These are phyloP conservation scores for Villa cingulata DNA, from an alignment of 2,888 invertebrate species.

Conservation along the genomic window DNA sequence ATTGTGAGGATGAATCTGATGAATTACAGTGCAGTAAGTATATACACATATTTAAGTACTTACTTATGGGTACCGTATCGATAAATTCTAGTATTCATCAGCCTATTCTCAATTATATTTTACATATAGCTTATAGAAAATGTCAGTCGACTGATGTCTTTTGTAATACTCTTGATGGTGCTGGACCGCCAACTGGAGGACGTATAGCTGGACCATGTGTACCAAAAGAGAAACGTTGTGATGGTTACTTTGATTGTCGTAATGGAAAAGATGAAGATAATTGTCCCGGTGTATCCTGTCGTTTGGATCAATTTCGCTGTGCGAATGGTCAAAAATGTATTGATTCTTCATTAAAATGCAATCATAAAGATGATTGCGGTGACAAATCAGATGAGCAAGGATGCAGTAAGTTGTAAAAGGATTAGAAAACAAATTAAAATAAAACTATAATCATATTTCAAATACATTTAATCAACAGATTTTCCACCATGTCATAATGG, in stretches of 20 bases:
- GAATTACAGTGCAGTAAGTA: slow-evolving; percentile 92
- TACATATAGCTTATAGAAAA: slow-evolving; percentile 63
- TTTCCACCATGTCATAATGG: slow-evolving; percentile 79
- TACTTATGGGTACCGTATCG: not conserved
- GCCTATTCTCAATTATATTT: not conserved
- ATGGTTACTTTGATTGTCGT: slow-evolving; percentile 80
- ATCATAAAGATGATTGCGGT: slow-evolving; percentile 81
- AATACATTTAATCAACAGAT: slow-evolving; percentile 39
- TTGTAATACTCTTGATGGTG: slow-evolving; percentile 56
- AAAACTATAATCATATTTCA: not conserved
- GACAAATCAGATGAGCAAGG: slow-evolving; percentile 82
- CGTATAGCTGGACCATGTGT: slow-evolving; percentile 62
- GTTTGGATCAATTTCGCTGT: slow-evolving; percentile 76
- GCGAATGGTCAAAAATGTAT: slow-evolving; percentile 68
- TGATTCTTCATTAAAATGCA: slow-evolving; percentile 63
- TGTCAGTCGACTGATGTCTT: slow-evolving; percentile 79
- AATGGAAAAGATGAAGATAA: slow-evolving; percentile 68
- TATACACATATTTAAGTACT: no score
- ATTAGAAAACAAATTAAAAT: no score
- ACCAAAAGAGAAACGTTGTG: slow-evolving; percentile 77
- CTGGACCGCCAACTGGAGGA: slow-evolving; percentile 39
- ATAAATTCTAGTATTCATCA: not conserved
- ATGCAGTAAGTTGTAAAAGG: slow-evolving; percentile 61
- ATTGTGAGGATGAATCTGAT: slow-evolving; percentile 91
- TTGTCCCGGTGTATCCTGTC: slow-evolving; percentile 56